Conservation (phyloP, 2,888 invertebrate species). For the Steinernema scapterisci region DNA sequence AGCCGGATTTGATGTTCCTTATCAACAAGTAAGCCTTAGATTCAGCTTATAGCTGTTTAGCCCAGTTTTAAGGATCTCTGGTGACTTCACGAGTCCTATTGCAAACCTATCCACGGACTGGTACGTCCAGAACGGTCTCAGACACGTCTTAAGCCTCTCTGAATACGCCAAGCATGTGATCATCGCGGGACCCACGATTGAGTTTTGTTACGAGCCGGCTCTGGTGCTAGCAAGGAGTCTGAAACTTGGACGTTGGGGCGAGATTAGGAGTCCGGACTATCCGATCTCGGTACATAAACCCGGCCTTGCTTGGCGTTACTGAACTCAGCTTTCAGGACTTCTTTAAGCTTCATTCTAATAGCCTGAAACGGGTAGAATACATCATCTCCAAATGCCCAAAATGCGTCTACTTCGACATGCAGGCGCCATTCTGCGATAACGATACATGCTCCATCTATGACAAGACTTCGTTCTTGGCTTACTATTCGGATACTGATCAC, state of each 20-base stretch:
- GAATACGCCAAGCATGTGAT: neutral
- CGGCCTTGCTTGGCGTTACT: neutral
- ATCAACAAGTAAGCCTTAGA: neutral
- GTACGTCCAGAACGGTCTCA: neutral
- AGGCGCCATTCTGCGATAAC: neutral
- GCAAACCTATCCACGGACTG: neutral
- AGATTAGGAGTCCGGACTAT: no score
- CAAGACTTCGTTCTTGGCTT: neutral
- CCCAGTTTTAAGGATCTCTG: neutral
- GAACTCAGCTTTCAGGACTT: neutral
- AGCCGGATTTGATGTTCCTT: neutral
- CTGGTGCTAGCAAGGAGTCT: neutral
- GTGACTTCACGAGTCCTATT: neutral
- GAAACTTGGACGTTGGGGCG: no score
- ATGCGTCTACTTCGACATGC: conserved; percentile 15
- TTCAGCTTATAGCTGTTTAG: neutral
- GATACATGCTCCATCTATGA: neutral
- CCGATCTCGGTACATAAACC: no score
- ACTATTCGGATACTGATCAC: neutral
- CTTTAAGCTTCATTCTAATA: neutral
- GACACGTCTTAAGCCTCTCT: neutral
- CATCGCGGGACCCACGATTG: neutral
- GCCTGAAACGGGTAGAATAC: neutral
- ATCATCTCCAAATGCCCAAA: neutral
- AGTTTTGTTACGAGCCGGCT: neutral